These are phyloP conservation scores for Ictalurus furcatus DNA, from an alignment of 2,113 vertebrate genomes.

Conservation along the genomic window DNA sequence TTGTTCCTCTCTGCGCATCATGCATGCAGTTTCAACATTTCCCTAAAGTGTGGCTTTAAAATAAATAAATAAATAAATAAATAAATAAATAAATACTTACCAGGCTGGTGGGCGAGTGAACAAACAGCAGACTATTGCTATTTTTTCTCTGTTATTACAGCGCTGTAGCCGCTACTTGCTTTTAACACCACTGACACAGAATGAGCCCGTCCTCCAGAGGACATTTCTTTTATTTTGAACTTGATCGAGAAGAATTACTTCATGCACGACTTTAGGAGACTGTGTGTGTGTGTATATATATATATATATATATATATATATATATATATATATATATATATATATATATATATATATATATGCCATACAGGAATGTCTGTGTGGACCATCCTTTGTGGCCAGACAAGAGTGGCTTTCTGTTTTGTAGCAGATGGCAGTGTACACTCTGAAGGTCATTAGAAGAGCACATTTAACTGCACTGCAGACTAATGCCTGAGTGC, in stretches of 20 bases:
- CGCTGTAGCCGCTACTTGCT: neutral
- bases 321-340: too few species aligned
- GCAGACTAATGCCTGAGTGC: neutral
- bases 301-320: too few species aligned
- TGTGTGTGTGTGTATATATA: neutral
- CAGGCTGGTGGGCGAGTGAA: neutral
- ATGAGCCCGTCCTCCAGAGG: neutral
- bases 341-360: neutral
- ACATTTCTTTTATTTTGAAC: neutral
- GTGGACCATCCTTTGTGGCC: neutral
- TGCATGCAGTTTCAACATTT: neutral
- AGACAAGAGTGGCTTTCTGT: neutral
- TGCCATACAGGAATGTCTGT: neutral
- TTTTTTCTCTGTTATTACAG: neutral
- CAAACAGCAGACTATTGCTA: neutral
- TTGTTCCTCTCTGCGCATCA: neutral
- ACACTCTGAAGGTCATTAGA: conserved; percentile 22
- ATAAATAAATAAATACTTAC: too few species aligned
- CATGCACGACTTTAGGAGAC: neutral
- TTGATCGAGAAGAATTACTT: neutral
- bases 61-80: too few species aligned
- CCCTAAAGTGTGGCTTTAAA: neutral
- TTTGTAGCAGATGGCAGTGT: neutral
- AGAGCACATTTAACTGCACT: neutral
- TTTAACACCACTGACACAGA: neutral